Percentiles rank a stretch among this genome's conserved stretches.
Evolutionary conservation across 2,113 vertebrate genomes (phyloP).

Genomic region (Nibea albiflora): DNA sequence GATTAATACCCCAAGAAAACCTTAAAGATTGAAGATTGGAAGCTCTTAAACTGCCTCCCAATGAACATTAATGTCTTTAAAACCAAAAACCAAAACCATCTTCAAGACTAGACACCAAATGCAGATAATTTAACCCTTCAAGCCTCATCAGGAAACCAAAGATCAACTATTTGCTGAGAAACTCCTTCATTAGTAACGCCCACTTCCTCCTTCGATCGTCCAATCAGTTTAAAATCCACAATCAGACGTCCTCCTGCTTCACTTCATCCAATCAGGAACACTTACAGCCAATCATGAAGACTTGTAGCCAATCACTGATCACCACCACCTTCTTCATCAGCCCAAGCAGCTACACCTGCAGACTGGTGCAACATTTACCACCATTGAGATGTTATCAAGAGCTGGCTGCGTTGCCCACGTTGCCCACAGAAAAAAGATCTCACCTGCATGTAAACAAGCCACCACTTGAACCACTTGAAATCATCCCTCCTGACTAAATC

Average conservation of each 20-base stretch:
- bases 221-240: background rate
- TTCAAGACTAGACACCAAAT: no score
- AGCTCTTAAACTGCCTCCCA: no score
- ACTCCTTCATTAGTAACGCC: no score
- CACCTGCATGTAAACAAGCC: background rate
- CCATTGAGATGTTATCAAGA: background rate
- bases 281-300: background rate
- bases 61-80: no score
- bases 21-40: no score
- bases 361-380: background rate
- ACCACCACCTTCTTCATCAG: background rate
- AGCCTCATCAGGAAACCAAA: no score
- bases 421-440: no score
- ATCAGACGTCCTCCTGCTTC: no score
- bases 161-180: no score
- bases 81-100: no score
- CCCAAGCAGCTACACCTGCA: background rate
- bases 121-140: no score
- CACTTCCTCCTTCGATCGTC: background rate
- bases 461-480: background rate
- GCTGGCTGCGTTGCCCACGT: fast-evolving
- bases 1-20: no score
- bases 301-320: background rate
- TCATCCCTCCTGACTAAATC: background rate
- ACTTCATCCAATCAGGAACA: background rate